Conservation (phyloP, 2,797 vertebrate genomes). For the Lophius americanus region DNA sequence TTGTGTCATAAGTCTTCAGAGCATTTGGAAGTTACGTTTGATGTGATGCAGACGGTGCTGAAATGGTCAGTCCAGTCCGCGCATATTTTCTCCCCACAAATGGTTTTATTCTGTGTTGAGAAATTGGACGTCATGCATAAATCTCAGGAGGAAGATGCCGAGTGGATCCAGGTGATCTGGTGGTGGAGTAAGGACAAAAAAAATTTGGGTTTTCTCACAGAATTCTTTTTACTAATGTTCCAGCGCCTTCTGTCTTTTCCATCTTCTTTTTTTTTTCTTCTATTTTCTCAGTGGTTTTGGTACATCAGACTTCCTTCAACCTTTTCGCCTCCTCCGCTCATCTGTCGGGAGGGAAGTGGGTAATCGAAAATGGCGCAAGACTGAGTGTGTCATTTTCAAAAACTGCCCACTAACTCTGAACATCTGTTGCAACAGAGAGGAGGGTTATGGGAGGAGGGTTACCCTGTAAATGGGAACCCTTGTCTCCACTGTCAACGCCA, state of each 20-base stretch:
- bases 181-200: not conserved
- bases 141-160: constrained; percentile 26
- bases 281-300: not conserved
- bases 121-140: constrained; percentile 20
- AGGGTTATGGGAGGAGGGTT: constrained; percentile 51
- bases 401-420: constrained; percentile 75
- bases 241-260: not conserved
- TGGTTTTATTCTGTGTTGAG: constrained; percentile 34
- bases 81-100: constrained; percentile 44
- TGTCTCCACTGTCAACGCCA: constrained; percentile 69
- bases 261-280: not conserved
- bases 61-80: not conserved
- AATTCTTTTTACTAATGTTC: not conserved
- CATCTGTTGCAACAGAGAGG: constrained; percentile 70
- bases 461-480: constrained; percentile 74
- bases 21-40: constrained; percentile 38
- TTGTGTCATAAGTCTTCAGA: constrained; percentile 4
- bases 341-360: constrained; percentile 37
- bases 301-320: constrained; percentile 3
- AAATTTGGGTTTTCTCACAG: not conserved
- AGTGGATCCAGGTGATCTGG: constrained; percentile 25
- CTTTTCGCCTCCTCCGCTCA: constrained; percentile 26
- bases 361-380: constrained; percentile 66
- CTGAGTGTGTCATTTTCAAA: constrained; percentile 71
- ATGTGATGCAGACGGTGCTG: constrained; percentile 34